Base-by-base conservation (phyloP, 2,888 invertebrate species). In the Mythimna albipuncta region DNA sequence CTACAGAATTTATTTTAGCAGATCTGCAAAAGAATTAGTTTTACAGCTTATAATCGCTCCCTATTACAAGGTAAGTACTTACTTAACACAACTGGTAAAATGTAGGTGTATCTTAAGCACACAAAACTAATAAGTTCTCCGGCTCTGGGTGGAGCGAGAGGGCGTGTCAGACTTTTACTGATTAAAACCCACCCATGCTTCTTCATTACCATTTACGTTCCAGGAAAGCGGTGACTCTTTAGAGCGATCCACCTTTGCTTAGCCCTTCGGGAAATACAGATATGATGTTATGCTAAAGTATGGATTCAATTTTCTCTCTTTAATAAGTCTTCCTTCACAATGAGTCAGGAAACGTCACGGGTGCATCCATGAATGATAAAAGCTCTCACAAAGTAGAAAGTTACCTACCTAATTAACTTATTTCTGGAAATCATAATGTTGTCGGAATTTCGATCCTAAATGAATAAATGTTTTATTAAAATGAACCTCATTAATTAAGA, bases 321-420 rank as follows among this genome's bases (percentile, higher is more conserved):
- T 21, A 50, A 68, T 66, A 38, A 35, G 11, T n/a, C 32, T 64
- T 16, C 41, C n/a, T 9, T 47, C 16, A 35, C 59, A 72, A 62
- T 75, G 6, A 52, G 16, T 54, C 47, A 54, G 47, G 13, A 54
- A 75, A 54, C 52, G 67, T 47, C 47, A 65, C n/a, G 26, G 19
- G 26, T 26, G 44, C 6, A 47, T 55, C 4, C 13, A 19, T 5
- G 10, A 32, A 19, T 54, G 11, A 44, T 63, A 50, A 68, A 61
- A 75, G 35, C 44, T 32, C 44, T 58, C 35, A 10, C 11, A 58
- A 63, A 50, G 13, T 32, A 50, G 13, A n/a, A 19, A 19, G n/a
- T 52, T 52, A 52, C n/a, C 50, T 57, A 35, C 26, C 21, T 59
- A 44, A n/a, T 74, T 61, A 32, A 7, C 61, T 32, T 54, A 10